phyloP scores from a whole-genome alignment of 2,888 invertebrate species.

The Euzophera pinguis region DNA sequence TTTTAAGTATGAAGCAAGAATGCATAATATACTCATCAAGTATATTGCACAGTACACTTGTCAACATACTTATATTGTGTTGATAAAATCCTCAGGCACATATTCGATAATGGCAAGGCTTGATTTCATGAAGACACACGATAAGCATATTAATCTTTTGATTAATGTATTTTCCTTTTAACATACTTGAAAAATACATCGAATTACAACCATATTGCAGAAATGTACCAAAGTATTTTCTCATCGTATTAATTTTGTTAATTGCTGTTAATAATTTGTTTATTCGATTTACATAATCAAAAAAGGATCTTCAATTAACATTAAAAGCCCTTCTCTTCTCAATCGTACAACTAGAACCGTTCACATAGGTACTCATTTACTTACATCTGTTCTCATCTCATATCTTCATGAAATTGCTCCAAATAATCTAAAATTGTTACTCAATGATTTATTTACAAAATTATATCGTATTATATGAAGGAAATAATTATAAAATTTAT shows the following conservation, averaged over 20 bases:
- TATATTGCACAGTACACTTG: slow-evolving; percentile 7
- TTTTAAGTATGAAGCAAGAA: background rate
- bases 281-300: background rate
- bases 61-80: slow-evolving; percentile 1
- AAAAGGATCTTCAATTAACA: slow-evolving; percentile 2
- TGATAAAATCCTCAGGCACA: slow-evolving; percentile 1
- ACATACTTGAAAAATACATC: background rate
- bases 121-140: slow-evolving; percentile 6
- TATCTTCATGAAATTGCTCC: too few relatives aligned
- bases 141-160: background rate
- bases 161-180: slow-evolving; percentile 7
- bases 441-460: too few relatives aligned
- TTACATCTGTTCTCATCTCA: too few relatives aligned
- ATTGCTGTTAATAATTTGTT: too few relatives aligned
- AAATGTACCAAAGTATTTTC: background rate
- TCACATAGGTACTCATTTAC: too few relatives aligned
- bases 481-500: too few relatives aligned
- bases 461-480: too few relatives aligned
- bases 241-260: background rate
- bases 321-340: background rate
- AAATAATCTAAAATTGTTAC: too few relatives aligned
- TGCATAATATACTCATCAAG: slow-evolving; percentile 7
- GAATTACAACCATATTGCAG: background rate
- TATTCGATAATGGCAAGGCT: slow-evolving; percentile 8
- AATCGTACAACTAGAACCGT: too few relatives aligned